Evolutionary conservation across 2,113 vertebrate genomes (phyloP), one percentile per base, ranked within the genome.

Genomic region (Indri indri): DNA sequence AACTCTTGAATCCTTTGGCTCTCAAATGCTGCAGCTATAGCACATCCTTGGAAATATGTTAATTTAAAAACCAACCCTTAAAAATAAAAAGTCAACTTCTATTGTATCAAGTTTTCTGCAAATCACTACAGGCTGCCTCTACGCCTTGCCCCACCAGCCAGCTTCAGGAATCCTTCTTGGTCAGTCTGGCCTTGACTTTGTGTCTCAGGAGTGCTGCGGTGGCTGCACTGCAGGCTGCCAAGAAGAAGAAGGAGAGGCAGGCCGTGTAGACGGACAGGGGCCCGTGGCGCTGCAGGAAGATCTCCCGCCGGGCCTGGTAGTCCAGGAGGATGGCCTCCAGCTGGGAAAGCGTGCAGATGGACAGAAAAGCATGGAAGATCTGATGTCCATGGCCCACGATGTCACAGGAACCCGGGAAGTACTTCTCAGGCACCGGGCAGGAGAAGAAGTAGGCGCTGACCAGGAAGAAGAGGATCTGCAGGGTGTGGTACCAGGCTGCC

Each of bases 371-470:
- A 18, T 99, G 99, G 98, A 99, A 99, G 97, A 99, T 99, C 97
- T 99, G 99, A 94, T 99, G 99, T 9, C 99, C 99, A 0, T 99
- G 99, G 66, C 99, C 99, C 50, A 99, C 84, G 0, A 99, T 99
- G 97, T 99, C 99, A 0, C 99, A 99, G 86, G 95, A 98, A 4
- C 99, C 99, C 0, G 99, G 99, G 93, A 99, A 99, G 92, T 99
- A 99, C 92, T 99, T 98, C 98, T 99, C 99, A 0, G 99, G 99
- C 47, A 99, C 98, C 0, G 99, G 99, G 87, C 98, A 99, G 83
- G 99, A 99, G 98, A 99, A 99, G 98, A 99, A 99, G 94, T 99
- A 98, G 50, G 99, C 99, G 0, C 99, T 99, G 88, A 99, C 97
- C 14, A 99, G 97, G 88, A 99, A 99, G 88, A 99, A 99, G 34